Evolutionary conservation across 2,888 invertebrate genomes (phyloP).

Genomic region (Drosophila emarginata): DNA sequence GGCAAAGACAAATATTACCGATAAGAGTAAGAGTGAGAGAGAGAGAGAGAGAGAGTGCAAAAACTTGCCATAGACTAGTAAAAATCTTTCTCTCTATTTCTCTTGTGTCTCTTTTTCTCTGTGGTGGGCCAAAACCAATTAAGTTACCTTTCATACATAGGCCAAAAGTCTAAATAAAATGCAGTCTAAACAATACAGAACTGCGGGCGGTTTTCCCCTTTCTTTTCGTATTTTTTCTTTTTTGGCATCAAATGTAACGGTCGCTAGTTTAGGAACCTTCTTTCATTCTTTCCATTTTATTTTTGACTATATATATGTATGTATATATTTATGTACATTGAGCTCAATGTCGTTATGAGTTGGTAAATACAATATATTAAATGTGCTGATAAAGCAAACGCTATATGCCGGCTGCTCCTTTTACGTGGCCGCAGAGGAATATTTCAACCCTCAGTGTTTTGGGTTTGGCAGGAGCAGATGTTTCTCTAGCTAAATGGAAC

Average conservation of each 20-base stretch:
- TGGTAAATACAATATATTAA: slow-evolving; percentile 68
- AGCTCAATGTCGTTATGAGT: slow-evolving; percentile 57
- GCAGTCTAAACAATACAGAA: background rate
- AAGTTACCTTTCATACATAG: background rate
- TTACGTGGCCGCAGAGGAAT: slow-evolving; percentile 36
- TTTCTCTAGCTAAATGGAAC: slow-evolving; percentile 77
- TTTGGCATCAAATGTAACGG: slow-evolving; percentile 57
- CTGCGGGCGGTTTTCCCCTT: background rate
- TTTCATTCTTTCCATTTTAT: background rate
- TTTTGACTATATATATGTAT: no score
- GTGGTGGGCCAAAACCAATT: slow-evolving; percentile 1
- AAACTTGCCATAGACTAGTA: background rate
- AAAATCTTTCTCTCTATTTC: background rate
- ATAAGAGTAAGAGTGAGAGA: background rate
- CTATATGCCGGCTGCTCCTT: slow-evolving; percentile 65
- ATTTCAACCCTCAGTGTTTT: slow-evolving; percentile 69
- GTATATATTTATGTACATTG: slow-evolving; percentile 25
- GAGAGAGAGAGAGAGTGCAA: no score
- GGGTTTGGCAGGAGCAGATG: slow-evolving; percentile 77
- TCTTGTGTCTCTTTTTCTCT: background rate
- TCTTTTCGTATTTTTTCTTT: no score
- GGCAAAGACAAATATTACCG: background rate
- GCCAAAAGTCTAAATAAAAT: background rate
- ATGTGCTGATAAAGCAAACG: slow-evolving; percentile 67
- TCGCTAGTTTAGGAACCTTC: slow-evolving; percentile 48